phyloP scores from a whole-genome alignment of 2,888 invertebrate genomes.

The Adineta ricciae region DNA sequence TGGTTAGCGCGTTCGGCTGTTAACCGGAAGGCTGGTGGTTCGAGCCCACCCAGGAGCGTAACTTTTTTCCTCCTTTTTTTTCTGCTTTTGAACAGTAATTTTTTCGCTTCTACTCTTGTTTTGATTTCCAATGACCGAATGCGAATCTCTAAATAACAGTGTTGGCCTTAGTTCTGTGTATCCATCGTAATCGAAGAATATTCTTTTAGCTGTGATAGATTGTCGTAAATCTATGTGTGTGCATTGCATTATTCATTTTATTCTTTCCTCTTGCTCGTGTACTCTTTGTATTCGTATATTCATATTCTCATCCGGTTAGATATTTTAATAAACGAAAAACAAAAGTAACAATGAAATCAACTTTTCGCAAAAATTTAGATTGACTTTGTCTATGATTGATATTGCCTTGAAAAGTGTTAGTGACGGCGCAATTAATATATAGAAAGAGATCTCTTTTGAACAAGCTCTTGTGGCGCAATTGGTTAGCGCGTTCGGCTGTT shows the following conservation, averaged over 20 bases:
- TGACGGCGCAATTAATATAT: not conserved
- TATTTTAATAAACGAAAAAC: not conserved
- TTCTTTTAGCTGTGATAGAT: not conserved
- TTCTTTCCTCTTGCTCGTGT: not conserved
- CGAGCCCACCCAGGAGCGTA: constrained; percentile 20
- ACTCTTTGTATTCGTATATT: not conserved
- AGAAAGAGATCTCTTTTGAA: not conserved
- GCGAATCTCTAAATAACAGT: not conserved
- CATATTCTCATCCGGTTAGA: not conserved
- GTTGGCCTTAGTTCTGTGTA: not conserved
- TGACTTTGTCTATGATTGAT: not conserved
- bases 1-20: constrained; percentile 23
- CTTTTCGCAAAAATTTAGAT: not conserved
- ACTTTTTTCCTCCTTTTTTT: not conserved
- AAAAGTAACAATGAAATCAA: not conserved
- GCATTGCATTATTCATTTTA: not conserved
- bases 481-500: constrained; percentile 22
- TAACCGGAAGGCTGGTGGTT: constrained; percentile 21
- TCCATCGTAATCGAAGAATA: not conserved
- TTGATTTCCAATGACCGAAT: not conserved
- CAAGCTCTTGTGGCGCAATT: constrained; percentile 13
- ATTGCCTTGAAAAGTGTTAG: not conserved
- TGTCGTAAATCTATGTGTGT: not conserved
- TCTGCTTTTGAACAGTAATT: not conserved
- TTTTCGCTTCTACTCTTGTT: not conserved